These are phyloP conservation scores for Drosophila pseudotalamancana DNA, from an alignment of 2,888 invertebrate species.

Conservation along the genomic window DNA sequence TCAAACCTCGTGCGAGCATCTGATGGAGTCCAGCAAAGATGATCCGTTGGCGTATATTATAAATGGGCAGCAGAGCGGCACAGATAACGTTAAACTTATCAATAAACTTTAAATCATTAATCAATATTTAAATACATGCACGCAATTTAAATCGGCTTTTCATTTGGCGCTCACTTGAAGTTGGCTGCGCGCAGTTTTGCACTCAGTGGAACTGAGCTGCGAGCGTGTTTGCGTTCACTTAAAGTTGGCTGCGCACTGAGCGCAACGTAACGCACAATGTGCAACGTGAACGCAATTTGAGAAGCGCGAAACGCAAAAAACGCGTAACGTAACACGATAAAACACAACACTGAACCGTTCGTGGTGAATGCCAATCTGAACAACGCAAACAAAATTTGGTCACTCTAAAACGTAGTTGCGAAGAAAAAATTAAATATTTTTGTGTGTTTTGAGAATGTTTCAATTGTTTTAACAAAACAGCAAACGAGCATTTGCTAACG, in stretches of 20 bases:
- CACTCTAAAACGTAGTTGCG: slow-evolving; percentile 57
- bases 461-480: slow-evolving; percentile 26
- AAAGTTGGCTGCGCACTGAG: slow-evolving; percentile 5
- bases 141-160: not conserved
- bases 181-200: slow-evolving; percentile 11
- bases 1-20: slow-evolving; percentile 86
- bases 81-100: slow-evolving; percentile 79
- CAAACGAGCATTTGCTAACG: slow-evolving; percentile 18
- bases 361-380: slow-evolving; percentile 43
- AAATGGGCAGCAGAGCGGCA: slow-evolving; percentile 75
- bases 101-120: slow-evolving; percentile 38
- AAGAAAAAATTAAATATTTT: slow-evolving; percentile 61
- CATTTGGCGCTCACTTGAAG: slow-evolving; percentile 38
- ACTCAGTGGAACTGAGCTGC: no score
- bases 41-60: slow-evolving; percentile 82
- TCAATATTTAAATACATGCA: slow-evolving; percentile 3
- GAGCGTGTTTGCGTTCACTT: no score
- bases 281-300: slow-evolving; percentile 11
- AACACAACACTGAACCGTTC: slow-evolving; percentile 40
- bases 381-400: slow-evolving; percentile 63
- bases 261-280: slow-evolving; percentile 12
- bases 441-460: slow-evolving; percentile 46
- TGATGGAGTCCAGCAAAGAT: slow-evolving; percentile 81
- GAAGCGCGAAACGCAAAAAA: slow-evolving; percentile 2
- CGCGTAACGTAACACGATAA: slow-evolving; percentile 7